phyloP scores from a whole-genome alignment of 2,888 invertebrate species.

The Cryptocephalus moraei region DNA sequence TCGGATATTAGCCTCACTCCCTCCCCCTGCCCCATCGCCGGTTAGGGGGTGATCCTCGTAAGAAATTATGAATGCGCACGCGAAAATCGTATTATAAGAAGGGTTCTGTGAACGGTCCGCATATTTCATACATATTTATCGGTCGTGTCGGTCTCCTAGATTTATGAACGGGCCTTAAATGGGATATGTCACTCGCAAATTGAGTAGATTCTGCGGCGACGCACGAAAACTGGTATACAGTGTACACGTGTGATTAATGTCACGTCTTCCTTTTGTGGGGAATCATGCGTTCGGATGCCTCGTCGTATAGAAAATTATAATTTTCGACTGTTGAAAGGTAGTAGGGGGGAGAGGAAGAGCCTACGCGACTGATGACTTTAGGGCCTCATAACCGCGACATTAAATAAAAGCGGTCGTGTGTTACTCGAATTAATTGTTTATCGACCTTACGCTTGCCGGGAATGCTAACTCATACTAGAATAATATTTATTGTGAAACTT shows the following conservation, averaged over 20 bases:
- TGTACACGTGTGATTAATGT: constrained; percentile 18
- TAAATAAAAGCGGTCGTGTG: too few relatives aligned
- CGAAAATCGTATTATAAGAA: constrained; percentile 23
- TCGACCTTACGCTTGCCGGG: too few relatives aligned
- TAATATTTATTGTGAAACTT: too few relatives aligned
- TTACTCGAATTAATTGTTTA: too few relatives aligned
- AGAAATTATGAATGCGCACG: constrained; percentile 20
- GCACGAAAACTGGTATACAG: constrained; percentile 6
- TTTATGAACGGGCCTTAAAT: constrained; percentile 29
- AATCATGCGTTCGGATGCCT: constrained; percentile 3
- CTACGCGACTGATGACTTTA: too few relatives aligned
- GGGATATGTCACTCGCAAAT: constrained; percentile 31
- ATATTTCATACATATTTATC: constrained; percentile 35
- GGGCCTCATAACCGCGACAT: too few relatives aligned
- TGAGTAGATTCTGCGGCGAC: constrained; percentile 16
- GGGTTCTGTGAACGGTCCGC: constrained; percentile 18
- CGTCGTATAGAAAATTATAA: not conserved
- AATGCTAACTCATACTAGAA: too few relatives aligned
- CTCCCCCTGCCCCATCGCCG: too few relatives aligned
- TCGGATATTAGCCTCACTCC: too few relatives aligned
- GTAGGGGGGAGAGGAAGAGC: too few relatives aligned
- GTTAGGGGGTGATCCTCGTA: constrained; percentile 11
- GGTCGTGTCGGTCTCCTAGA: constrained; percentile 17
- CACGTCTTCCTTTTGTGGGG: constrained; percentile 1
- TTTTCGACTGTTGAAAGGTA: too few relatives aligned